Percentiles rank a stretch among this genome's conserved stretches.
Conservation (phyloP, 2,888 invertebrate species). For the Aelia acuminata region DNA sequence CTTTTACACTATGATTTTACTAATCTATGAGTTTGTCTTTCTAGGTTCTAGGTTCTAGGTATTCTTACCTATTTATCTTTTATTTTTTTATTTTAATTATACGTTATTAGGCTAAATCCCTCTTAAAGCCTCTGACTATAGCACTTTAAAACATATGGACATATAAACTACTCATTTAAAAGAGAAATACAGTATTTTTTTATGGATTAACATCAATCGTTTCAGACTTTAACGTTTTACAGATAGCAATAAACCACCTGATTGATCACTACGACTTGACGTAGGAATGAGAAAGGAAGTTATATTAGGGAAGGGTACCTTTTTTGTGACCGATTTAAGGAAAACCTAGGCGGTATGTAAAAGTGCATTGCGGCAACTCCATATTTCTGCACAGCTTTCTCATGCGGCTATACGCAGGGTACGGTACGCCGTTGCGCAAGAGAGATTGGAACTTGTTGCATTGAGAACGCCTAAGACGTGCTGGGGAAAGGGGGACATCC, state of each 20-base stretch:
- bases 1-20: too few species aligned
- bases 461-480: conserved; percentile 8
- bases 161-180: too few species aligned
- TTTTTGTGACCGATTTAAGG: conserved; percentile 7
- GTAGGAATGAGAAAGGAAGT: neutral
- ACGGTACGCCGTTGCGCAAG: conserved; percentile 45
- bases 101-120: too few species aligned
- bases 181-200: neutral
- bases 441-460: conserved; percentile 43
- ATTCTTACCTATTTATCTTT: too few species aligned
- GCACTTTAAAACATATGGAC: too few species aligned
- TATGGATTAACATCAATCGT: neutral
- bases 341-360: neutral
- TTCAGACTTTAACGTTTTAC: neutral
- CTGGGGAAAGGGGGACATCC: conserved; percentile 37
- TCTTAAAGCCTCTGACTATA: too few species aligned
- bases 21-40: too few species aligned
- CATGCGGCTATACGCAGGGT: conserved; percentile 20
- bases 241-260: neutral
- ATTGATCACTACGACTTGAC: neutral
- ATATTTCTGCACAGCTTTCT: conserved; percentile 36
- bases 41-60: too few species aligned
- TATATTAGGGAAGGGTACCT: neutral
- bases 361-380: conserved; percentile 21
- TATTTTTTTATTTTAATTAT: too few species aligned